A percentile compares a stretch with the other conserved stretches of the same genome.
phyloP scores from a whole-genome alignment of 1,140 invertebrate genomes.

The Drosophila teissieri region DNA sequence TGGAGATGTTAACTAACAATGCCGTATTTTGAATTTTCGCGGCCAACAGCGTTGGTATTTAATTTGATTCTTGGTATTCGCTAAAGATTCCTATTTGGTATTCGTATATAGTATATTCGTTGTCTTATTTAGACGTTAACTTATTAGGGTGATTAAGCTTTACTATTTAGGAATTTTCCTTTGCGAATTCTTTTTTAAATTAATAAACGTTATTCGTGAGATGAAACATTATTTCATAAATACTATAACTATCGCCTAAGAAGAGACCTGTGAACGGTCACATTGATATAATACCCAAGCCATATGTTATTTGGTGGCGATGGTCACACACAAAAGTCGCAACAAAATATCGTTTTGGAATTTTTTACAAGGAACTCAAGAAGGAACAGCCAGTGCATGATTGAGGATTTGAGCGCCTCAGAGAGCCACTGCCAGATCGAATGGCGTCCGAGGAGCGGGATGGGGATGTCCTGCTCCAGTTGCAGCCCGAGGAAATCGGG shows the following conservation, averaged over 20 bases:
- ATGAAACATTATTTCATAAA: too few species aligned
- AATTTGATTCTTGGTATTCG: too few species aligned
- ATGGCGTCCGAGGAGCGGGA: constrained; percentile 53
- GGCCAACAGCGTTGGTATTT: too few species aligned
- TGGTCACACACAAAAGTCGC: constrained; percentile 5
- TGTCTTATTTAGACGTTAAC: too few species aligned
- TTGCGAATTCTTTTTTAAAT: too few species aligned
- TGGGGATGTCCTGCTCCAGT: constrained; percentile 42
- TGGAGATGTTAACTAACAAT: neutral
- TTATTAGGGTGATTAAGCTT: too few species aligned
- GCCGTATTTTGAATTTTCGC: neutral
- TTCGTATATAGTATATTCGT: too few species aligned
- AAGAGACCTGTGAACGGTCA: neutral
- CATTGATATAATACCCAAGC: neutral
- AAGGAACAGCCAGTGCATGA: constrained; percentile 29
- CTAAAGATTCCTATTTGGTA: too few species aligned
- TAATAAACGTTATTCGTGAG: too few species aligned
- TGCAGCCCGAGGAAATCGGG: constrained; percentile 11
- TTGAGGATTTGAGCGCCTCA: neutral
- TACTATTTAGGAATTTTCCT: too few species aligned
- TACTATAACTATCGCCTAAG: neutral
- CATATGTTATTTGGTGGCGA: neutral
- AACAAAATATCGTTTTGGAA: neutral
- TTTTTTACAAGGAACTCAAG: neutral
- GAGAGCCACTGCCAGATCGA: constrained; percentile 20